Evolutionary conservation across 1,140 invertebrate species (phyloP).

Genomic region (Listronotus bonariensis): DNA sequence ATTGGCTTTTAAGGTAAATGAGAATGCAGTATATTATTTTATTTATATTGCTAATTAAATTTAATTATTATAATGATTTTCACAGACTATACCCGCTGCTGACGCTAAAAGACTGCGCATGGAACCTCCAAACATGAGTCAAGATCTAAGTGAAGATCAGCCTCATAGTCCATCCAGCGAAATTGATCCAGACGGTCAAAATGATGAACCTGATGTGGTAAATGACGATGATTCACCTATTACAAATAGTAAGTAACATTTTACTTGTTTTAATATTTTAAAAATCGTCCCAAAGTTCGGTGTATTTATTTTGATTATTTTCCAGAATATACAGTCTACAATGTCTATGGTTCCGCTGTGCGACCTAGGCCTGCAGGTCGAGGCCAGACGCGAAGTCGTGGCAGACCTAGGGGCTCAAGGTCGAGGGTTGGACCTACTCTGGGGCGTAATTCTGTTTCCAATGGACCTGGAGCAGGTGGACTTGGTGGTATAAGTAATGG

Average conservation of each 20-base stretch:
- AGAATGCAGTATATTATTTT: neutral
- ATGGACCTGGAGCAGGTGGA: constrained; percentile 13
- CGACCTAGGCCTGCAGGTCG: constrained; percentile 61
- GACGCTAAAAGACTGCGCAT: constrained; percentile 33
- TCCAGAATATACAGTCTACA: constrained; percentile 51
- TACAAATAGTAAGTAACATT: constrained; percentile 42
- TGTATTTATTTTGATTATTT: constrained; percentile 18
- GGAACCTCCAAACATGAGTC: constrained; percentile 12
- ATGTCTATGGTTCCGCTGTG: constrained; percentile 47
- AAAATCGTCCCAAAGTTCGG: neutral
- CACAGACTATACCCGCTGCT: constrained; percentile 33
- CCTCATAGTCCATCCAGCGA: constrained; percentile 26
- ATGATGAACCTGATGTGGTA: constrained; percentile 25
- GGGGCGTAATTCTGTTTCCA: constrained; percentile 8
- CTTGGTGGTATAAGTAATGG: neutral
- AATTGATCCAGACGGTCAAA: constrained; percentile 25
- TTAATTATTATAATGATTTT: constrained; percentile 23
- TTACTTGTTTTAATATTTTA: constrained; percentile 4
- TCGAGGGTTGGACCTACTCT: constrained; percentile 43
- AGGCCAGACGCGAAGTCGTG: constrained; percentile 65
- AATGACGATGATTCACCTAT: constrained; percentile 46
- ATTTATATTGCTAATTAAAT: constrained; percentile 10
- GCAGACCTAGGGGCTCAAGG: constrained; percentile 70
- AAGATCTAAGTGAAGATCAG: constrained; percentile 17
- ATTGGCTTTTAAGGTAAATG: constrained; percentile 37